These are phyloP conservation scores for Apodemus speciosus DNA, from an alignment of 2,113 vertebrate species.

Conservation along the genomic window DNA sequence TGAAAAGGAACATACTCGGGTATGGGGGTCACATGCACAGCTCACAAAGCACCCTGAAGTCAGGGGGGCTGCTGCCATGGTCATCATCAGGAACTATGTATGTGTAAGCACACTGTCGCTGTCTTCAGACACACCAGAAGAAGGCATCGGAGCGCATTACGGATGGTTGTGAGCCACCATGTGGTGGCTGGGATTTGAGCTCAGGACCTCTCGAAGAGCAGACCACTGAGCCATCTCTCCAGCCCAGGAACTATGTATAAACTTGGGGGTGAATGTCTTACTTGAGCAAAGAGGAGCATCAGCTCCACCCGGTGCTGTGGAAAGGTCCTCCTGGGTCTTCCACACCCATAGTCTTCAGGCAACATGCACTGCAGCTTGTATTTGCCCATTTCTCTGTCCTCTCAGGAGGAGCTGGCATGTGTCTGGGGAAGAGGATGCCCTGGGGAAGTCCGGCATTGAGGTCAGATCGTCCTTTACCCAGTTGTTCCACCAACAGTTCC, in stretches of 20 bases:
- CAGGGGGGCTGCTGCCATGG: not conserved
- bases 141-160: too few relatives aligned
- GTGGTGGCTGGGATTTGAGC: too few relatives aligned
- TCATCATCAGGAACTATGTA: not conserved
- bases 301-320: too few relatives aligned
- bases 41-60: not conserved
- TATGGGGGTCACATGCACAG: not conserved
- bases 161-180: too few relatives aligned
- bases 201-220: too few relatives aligned
- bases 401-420: not conserved
- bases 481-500: not conserved
- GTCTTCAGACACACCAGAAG: too few relatives aligned
- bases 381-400: not conserved
- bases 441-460: too few relatives aligned
- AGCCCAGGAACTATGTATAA: not conserved
- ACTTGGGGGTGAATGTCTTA: not conserved
- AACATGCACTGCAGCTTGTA: fast-evolving
- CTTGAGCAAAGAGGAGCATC: not conserved
- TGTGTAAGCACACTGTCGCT: not conserved
- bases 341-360: not conserved
- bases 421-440: not conserved
- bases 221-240: too few relatives aligned
- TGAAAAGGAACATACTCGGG: not conserved
- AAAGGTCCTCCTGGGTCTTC: not conserved
- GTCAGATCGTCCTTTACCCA: not conserved